These are phyloP conservation scores for Mamestra brassicae DNA, from an alignment of 2,888 invertebrate genomes.

Conservation along the genomic window DNA sequence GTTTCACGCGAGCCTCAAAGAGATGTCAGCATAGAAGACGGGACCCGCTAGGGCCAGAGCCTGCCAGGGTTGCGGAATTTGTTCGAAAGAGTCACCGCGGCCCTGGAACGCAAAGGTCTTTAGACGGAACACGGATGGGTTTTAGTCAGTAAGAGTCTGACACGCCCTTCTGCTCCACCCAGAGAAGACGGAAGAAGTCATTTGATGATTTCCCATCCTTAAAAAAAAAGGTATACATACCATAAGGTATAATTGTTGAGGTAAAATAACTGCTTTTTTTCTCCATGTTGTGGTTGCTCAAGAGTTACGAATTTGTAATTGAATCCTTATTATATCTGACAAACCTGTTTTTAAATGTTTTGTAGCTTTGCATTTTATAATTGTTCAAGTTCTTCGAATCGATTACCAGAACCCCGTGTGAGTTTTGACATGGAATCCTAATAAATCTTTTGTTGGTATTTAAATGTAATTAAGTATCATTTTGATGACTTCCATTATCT, in stretches of 20 bases:
- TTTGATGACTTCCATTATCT: conserved; percentile 20
- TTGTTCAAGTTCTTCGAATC: conserved; percentile 53
- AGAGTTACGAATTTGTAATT: conserved; percentile 22
- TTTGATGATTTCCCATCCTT: no score
- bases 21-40: no score
- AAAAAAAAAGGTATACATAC: neutral
- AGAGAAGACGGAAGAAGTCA: no score
- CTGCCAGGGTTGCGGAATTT: no score
- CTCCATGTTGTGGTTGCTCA: neutral
- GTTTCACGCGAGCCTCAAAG: no score
- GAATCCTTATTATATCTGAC: conserved; percentile 24
- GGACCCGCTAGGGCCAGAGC: no score
- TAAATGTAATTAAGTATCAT: conserved; percentile 19
- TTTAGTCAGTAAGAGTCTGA: no score
- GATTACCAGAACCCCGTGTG: conserved; percentile 45
- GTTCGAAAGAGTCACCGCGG: no score
- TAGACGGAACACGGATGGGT: no score
- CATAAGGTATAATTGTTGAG: conserved; percentile 1
- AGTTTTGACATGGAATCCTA: conserved; percentile 29
- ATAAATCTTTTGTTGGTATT: conserved; percentile 32
- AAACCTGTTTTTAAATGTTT: conserved; percentile 49
- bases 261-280: neutral
- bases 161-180: no score
- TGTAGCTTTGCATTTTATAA: conserved; percentile 24
- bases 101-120: no score